phyloP scores from a whole-genome alignment of 2,113 vertebrate genomes.

The Eubucco bourcierii region DNA sequence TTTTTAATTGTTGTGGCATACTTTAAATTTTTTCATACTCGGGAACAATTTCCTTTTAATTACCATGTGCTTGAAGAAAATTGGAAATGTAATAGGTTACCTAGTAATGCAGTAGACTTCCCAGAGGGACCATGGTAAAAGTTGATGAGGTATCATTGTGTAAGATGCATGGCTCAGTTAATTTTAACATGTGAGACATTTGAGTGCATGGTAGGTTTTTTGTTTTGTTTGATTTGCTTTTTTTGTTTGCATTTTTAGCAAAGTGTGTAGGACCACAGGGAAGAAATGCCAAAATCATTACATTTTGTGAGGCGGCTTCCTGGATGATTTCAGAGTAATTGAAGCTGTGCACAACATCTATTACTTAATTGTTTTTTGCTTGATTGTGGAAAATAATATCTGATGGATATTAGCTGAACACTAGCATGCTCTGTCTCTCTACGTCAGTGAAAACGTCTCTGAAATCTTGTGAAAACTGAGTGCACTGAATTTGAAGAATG shows the following conservation, averaged over 20 bases:
- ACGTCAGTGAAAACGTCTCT: not conserved
- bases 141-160: fast-evolving
- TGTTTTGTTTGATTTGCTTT: not conserved
- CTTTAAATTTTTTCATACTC: not conserved
- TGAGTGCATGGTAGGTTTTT: not conserved
- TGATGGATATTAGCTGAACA: not conserved
- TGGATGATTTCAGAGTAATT: not conserved
- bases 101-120: not conserved
- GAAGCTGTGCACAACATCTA: not conserved
- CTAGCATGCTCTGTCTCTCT: not conserved
- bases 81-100: not conserved
- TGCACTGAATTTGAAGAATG: not conserved
- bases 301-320: not conserved
- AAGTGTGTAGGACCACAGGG: not conserved
- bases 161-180: not conserved
- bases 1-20: not conserved
- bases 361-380: not conserved
- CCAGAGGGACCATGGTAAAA: not conserved
- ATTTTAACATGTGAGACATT: not conserved
- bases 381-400: not conserved
- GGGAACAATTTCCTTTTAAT: not conserved
- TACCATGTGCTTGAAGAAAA: not conserved
- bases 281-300: not conserved
- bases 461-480: not conserved
- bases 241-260: not conserved